These are phyloP conservation scores for Nemopilema nomurai DNA, from an alignment of 30 jellyfish, hydroid and myxozoan species.

Conservation along the genomic window DNA sequence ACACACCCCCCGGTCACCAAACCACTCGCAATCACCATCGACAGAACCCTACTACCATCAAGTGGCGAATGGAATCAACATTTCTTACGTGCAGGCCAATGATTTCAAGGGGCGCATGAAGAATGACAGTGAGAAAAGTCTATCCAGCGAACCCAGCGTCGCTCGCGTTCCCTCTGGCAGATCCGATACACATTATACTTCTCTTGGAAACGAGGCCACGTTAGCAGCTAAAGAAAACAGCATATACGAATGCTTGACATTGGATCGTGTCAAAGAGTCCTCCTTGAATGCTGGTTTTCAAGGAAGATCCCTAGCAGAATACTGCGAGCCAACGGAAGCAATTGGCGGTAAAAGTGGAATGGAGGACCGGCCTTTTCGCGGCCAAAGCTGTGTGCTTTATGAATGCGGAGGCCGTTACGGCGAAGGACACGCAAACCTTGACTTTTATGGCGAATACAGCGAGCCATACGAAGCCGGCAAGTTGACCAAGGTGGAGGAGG, in stretches of 20 bases:
- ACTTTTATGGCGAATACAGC: constrained; percentile 20
- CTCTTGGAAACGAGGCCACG: constrained; percentile 12
- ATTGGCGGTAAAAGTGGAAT: too few relatives aligned
- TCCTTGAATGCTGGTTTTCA: too few relatives aligned
- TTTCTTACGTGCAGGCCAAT: constrained; percentile 18
- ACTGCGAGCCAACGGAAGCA: constrained; percentile 28
- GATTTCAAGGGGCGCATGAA: background rate
- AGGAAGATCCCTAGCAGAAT: constrained; percentile 56
- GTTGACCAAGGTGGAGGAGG: background rate
- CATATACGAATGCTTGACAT: constrained; percentile 39
- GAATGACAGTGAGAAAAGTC: background rate
- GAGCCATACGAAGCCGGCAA: constrained; percentile 25
- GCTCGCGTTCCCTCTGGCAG: constrained; percentile 39
- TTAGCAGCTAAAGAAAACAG: constrained; percentile 30
- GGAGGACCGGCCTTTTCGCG: too few relatives aligned
- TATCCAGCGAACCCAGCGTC: background rate
- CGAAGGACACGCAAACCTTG: background rate
- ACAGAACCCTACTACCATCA: constrained; percentile 47
- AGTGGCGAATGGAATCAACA: constrained; percentile 15
- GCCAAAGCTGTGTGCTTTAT: background rate
- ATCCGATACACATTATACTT: constrained; percentile 48
- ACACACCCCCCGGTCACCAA: too few relatives aligned
- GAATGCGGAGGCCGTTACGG: background rate
- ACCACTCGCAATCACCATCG: constrained; percentile 3
- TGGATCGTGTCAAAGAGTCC: constrained; percentile 13